Conservation (phyloP, 1,140 invertebrate species). For the Batillaria attramentaria region DNA sequence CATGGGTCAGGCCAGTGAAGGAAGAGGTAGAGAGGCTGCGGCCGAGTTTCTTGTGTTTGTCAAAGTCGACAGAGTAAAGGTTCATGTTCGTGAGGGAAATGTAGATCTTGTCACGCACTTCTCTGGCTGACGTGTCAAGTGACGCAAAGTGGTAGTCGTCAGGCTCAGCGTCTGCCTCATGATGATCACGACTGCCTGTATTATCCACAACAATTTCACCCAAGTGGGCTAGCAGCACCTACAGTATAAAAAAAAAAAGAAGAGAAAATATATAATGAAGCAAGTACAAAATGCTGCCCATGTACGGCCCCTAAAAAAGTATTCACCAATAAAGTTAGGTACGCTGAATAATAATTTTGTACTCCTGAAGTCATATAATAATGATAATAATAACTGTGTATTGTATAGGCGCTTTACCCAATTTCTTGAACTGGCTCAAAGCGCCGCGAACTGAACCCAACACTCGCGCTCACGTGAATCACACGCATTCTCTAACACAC, state of each 20-base stretch:
- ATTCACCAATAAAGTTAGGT: no score
- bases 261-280: no score
- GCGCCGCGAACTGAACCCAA: no score
- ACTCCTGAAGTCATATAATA: no score
- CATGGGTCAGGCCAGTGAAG: conserved; percentile 43
- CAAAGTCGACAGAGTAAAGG: conserved; percentile 83
- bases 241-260: background rate
- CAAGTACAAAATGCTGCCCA: no score
- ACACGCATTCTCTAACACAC: no score
- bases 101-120: conserved; percentile 33
- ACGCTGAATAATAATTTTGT: no score
- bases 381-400: no score
- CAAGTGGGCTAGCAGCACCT: conserved; percentile 91
- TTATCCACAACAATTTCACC: conserved; percentile 85
- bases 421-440: no score
- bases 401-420: no score
- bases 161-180: background rate
- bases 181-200: conserved; percentile 29
- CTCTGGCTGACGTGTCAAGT: conserved; percentile 26
- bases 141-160: conserved; percentile 21
- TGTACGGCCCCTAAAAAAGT: no score
- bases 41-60: conserved; percentile 58
- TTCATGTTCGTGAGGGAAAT: conserved; percentile 82
- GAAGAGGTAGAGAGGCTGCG: conserved; percentile 24
- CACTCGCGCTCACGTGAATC: no score